These are phyloP conservation scores for Ascidia mentula DNA, from an alignment of 23 tunicate genomes.

Conservation along the genomic window DNA sequence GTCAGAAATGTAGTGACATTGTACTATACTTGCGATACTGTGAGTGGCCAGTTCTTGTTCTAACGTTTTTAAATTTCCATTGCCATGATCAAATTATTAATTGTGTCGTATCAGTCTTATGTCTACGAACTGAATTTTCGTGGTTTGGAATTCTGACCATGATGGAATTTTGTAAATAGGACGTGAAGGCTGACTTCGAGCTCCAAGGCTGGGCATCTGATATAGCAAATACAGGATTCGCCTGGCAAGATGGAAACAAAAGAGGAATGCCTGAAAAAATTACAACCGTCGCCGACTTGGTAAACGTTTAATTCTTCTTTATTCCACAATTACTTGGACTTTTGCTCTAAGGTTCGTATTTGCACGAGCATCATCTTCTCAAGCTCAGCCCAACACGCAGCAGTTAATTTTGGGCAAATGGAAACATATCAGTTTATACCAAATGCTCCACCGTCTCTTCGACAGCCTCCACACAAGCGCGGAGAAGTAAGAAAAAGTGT, in stretches of 20 bases:
- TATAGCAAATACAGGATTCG: slow-evolving; percentile 28
- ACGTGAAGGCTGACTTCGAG: not conserved
- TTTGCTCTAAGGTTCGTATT: not conserved
- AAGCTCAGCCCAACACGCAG: slow-evolving; percentile 18
- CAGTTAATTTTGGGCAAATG: slow-evolving; percentile 19
- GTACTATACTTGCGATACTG: slow-evolving; percentile 8
- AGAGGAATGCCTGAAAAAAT: slow-evolving; percentile 27
- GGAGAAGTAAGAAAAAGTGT: slow-evolving; percentile 23
- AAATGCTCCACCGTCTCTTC: slow-evolving; percentile 6
- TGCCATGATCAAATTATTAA: too few species aligned
- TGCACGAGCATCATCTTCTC: slow-evolving; percentile 1
- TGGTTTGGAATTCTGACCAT: too few species aligned
- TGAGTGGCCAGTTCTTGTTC: too few species aligned
- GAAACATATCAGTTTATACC: slow-evolving; percentile 10
- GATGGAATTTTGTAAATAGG: not conserved
- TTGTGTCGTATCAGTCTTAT: too few species aligned
- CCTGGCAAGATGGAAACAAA: slow-evolving; percentile 37
- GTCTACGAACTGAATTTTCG: too few species aligned
- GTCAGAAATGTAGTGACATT: slow-evolving; percentile 1
- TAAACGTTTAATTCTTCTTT: not conserved
- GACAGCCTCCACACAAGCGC: not conserved
- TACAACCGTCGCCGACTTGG: not conserved
- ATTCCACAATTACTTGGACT: not conserved
- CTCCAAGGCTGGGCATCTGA: slow-evolving; percentile 23
- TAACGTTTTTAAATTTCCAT: too few species aligned